phyloP scores from a whole-genome alignment of 1,140 invertebrate genomes.

The Polyergus mexicanus region DNA sequence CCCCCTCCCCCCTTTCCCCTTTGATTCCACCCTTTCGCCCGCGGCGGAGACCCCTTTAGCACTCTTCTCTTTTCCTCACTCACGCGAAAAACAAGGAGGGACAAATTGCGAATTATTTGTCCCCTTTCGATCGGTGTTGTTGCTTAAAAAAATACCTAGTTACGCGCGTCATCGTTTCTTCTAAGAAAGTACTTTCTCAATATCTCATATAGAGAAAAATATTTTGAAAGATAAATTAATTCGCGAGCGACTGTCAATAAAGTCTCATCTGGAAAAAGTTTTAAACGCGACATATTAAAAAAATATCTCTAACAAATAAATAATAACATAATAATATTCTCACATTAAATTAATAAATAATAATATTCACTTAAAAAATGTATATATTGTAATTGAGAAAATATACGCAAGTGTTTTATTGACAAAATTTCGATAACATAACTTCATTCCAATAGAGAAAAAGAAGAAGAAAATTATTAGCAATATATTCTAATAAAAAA shows the following conservation, averaged over 20 bases:
- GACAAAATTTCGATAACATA: neutral
- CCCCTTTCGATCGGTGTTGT: constrained; percentile 3
- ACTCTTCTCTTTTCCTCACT: constrained; percentile 60
- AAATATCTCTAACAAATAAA: neutral
- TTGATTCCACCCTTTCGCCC: constrained; percentile 11
- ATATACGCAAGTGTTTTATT: neutral
- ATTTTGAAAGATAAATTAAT: constrained; percentile 8
- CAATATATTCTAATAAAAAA: neutral
- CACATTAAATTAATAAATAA: neutral
- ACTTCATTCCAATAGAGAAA: neutral
- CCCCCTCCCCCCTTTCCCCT: constrained; percentile 22
- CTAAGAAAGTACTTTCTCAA: neutral
- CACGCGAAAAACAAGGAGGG: constrained; percentile 15
- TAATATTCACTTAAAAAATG: neutral
- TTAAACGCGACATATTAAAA: neutral
- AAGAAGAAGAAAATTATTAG: neutral
- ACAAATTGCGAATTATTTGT: constrained; percentile 34
- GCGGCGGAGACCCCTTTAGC: constrained; percentile 30
- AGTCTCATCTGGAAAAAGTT: neutral
- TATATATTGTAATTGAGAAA: neutral
- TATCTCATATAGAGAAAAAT: neutral
- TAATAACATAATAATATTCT: neutral
- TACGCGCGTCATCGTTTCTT: constrained; percentile 32
- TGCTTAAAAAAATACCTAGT: neutral
- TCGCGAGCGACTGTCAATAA: constrained; percentile 19